These are phyloP conservation scores for Oeneis ivallda DNA, from an alignment of 2,888 invertebrate species.

Conservation along the genomic window DNA sequence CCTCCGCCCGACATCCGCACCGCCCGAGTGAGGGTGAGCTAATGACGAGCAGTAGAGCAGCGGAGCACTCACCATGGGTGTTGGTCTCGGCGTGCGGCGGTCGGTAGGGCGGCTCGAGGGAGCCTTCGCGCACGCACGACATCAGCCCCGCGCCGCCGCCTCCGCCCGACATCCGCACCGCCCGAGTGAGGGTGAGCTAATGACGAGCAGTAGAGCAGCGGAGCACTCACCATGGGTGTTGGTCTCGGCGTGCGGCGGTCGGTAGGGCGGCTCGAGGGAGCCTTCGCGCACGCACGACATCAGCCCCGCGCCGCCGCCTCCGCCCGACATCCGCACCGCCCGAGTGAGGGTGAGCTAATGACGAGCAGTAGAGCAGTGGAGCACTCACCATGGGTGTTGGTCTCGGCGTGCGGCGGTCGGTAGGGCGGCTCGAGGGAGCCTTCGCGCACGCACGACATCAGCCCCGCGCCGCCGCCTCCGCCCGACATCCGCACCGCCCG, in stretches of 20 bases:
- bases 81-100: conserved; percentile 77
- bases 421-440: conserved; percentile 84
- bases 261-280: conserved; percentile 84
- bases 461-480: conserved; percentile 81
- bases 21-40: too few species aligned
- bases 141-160: conserved; percentile 84
- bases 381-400: conserved; percentile 38
- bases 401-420: conserved; percentile 81
- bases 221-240: conserved; percentile 37
- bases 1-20: conserved; percentile 77
- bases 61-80: conserved; percentile 37
- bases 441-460: conserved; percentile 86
- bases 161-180: conserved; percentile 72
- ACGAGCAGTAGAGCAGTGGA: not conserved
- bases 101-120: conserved; percentile 84
- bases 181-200: too few species aligned
- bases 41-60: not conserved
- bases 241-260: conserved; percentile 79
- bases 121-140: conserved; percentile 84
- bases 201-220: not conserved
- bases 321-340: conserved; percentile 65
- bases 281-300: conserved; percentile 86
- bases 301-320: conserved; percentile 82
- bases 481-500: conserved; percentile 57
- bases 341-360: too few species aligned